Conservation (phyloP, 2,113 vertebrate species). For the Chinchilla lanigera region DNA sequence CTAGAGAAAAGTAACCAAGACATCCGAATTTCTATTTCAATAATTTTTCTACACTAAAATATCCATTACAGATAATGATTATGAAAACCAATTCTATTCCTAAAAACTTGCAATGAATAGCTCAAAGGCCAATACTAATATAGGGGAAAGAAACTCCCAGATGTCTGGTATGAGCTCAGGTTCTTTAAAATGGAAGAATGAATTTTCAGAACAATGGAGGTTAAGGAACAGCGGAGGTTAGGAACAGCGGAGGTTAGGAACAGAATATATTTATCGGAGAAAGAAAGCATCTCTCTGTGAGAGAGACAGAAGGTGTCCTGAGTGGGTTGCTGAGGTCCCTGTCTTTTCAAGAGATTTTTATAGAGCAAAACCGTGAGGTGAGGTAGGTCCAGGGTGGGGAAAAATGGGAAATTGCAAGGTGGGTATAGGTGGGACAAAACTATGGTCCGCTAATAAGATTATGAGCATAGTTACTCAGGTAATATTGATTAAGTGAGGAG, state of each 20-base stretch:
- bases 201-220: not conserved
- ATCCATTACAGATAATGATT: not conserved
- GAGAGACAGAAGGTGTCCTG: no score
- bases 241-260: no score
- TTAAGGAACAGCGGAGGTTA: no score
- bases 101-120: not conserved
- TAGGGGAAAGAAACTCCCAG: not conserved
- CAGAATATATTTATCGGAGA: not conserved
- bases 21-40: not conserved
- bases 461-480: not conserved
- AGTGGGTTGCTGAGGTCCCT: no score
- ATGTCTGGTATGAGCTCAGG: not conserved
- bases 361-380: not conserved
- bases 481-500: not conserved
- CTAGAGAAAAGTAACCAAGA: no score
- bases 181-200: not conserved
- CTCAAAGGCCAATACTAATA: not conserved
- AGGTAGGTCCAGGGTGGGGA: not conserved
- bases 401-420: not conserved
- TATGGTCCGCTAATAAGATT: not conserved
- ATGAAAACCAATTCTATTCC: not conserved
- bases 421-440: not conserved
- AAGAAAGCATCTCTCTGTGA: no score
- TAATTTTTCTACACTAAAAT: not conserved
- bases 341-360: not conserved